These are phyloP conservation scores for Muntiacus muntjak DNA, from an alignment of 2,113 vertebrate species.

Conservation along the genomic window DNA sequence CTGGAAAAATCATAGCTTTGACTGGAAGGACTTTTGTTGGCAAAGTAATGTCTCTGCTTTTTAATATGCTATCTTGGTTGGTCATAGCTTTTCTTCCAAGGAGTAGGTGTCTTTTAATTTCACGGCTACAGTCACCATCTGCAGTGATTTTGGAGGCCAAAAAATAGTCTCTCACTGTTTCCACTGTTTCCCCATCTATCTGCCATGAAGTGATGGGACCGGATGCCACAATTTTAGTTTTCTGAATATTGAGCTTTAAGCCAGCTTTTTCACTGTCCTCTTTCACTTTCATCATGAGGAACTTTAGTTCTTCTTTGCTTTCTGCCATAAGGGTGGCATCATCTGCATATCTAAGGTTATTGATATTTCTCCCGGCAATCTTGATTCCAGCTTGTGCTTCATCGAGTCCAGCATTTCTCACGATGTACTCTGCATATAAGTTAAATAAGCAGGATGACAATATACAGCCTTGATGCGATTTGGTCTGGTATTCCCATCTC, in stretches of 20 bases:
- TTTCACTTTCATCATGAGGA: neutral
- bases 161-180: neutral
- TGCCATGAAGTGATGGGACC: neutral
- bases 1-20: neutral
- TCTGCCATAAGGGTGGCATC: neutral
- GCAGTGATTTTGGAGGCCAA: neutral
- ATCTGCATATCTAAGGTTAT: neutral
- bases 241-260: neutral
- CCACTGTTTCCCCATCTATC: neutral
- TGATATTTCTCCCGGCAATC: rapidly evolving
- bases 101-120: neutral
- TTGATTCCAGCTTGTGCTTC: neutral
- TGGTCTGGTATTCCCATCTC: neutral
- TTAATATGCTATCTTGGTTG: neutral
- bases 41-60: neutral
- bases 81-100: neutral
- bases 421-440: neutral
- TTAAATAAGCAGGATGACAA: neutral
- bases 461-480: neutral
- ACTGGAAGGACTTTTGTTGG: neutral
- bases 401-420: neutral
- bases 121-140: neutral
- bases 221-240: rapidly evolving
- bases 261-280: neutral
- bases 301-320: neutral